These are phyloP conservation scores for Hirundichthys speculiger DNA, from an alignment of 2,113 vertebrate species.

Conservation along the genomic window DNA sequence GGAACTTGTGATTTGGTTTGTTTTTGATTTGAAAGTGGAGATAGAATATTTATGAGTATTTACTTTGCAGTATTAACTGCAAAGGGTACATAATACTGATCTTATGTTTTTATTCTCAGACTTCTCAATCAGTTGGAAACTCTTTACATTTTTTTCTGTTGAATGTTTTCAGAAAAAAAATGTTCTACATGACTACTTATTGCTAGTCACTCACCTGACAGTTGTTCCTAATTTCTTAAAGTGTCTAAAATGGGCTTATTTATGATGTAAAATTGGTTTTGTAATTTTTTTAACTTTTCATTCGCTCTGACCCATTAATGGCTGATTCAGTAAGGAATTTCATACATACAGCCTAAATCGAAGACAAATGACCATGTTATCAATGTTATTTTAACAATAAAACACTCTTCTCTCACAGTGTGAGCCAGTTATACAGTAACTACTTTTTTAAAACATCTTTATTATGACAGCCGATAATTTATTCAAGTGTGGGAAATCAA, in stretches of 20 bases:
- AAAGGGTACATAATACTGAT: slow-evolving; percentile 26
- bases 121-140: slow-evolving; percentile 21
- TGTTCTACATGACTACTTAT: slow-evolving; percentile 71
- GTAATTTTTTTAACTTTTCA: slow-evolving; percentile 45
- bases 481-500: too few relatives aligned
- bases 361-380: slow-evolving; percentile 79
- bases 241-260: slow-evolving; percentile 82
- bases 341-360: slow-evolving; percentile 65
- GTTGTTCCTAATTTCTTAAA: slow-evolving; percentile 60
- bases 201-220: slow-evolving; percentile 49
- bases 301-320: slow-evolving; percentile 67
- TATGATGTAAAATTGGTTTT: slow-evolving; percentile 79
- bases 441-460: neutral
- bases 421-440: slow-evolving; percentile 15
- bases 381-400: slow-evolving; percentile 84
- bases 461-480: too few relatives aligned
- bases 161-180: slow-evolving; percentile 35
- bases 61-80: slow-evolving; percentile 36
- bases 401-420: slow-evolving; percentile 73
- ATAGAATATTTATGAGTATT: slow-evolving; percentile 41
- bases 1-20: slow-evolving; percentile 30
- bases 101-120: slow-evolving; percentile 35
- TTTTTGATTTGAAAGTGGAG: slow-evolving; percentile 26
- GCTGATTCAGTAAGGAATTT: slow-evolving; percentile 66
- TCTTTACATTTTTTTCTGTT: slow-evolving; percentile 49